Conservation (phyloP, 2,797 vertebrate species). For the Enoplosus armatus region DNA sequence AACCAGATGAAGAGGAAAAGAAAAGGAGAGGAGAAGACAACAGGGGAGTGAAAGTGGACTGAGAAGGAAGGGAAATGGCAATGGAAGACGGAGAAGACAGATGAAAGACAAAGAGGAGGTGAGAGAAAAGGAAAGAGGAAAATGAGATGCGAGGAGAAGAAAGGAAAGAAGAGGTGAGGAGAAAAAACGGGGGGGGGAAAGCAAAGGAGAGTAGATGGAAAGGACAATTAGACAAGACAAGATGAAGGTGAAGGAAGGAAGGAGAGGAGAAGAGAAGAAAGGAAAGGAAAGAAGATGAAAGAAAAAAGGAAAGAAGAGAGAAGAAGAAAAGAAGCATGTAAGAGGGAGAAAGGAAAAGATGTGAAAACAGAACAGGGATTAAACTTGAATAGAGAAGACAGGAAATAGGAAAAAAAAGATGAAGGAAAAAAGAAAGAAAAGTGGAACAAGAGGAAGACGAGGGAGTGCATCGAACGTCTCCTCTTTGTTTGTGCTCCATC, state of each 20-base stretch:
- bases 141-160: neutral
- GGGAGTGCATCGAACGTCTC: conserved; percentile 15
- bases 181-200: neutral
- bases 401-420: neutral
- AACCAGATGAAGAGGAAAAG: neutral
- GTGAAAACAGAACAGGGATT: neutral
- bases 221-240: neutral
- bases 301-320: neutral
- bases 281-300: neutral
- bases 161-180: neutral
- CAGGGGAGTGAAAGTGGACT: neutral
- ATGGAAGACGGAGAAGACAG: too few relatives aligned
- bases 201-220: neutral
- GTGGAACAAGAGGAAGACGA: neutral
- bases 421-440: neutral
- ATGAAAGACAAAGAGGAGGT: too few relatives aligned
- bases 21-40: neutral
- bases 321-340: too few relatives aligned
- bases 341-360: neutral
- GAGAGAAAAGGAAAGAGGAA: neutral
- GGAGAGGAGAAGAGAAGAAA: neutral
- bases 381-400: neutral
- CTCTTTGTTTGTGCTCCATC: conserved; percentile 74
- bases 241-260: too few relatives aligned
- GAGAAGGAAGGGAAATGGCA: neutral